Percentiles rank a stretch among this genome's conserved stretches.
phyloP scores from a whole-genome alignment of 2,797 vertebrate genomes.

The Platalea minor region DNA sequence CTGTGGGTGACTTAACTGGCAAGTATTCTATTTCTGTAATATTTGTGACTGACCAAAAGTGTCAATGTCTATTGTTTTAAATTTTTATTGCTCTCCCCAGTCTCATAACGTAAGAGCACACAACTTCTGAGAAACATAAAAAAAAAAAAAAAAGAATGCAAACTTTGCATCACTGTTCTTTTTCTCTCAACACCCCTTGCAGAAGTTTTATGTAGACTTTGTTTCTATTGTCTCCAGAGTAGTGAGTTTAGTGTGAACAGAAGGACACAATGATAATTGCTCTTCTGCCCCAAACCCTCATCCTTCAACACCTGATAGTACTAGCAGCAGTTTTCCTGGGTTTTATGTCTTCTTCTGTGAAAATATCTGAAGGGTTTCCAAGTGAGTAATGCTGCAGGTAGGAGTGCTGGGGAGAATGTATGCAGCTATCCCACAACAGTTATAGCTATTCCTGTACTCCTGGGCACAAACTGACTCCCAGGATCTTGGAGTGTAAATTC shows the following conservation, averaged over 20 bases:
- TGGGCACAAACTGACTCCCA: background rate
- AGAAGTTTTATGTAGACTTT: background rate
- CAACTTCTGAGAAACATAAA: background rate
- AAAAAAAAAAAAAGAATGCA: background rate
- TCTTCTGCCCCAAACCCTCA: background rate
- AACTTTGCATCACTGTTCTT: background rate
- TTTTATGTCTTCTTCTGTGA: background rate
- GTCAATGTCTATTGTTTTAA: background rate
- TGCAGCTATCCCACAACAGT: background rate
- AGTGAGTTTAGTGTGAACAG: background rate
- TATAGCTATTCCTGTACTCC: background rate
- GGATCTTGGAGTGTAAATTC: background rate
- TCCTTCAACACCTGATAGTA: background rate
- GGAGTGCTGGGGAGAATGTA: background rate
- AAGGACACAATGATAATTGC: background rate
- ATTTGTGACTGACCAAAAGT: background rate
- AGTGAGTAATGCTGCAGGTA: background rate
- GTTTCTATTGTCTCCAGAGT: background rate
- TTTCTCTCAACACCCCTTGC: background rate
- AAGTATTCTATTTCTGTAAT: background rate
- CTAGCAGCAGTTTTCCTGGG: background rate
- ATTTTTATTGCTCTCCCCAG: background rate
- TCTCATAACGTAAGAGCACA: background rate
- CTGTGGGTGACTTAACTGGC: background rate
- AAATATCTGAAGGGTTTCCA: background rate